Evolutionary conservation across 2,797 vertebrate species (phyloP), one percentile per base, ranked within the genome.

Genomic region (Mico argentatus): DNA sequence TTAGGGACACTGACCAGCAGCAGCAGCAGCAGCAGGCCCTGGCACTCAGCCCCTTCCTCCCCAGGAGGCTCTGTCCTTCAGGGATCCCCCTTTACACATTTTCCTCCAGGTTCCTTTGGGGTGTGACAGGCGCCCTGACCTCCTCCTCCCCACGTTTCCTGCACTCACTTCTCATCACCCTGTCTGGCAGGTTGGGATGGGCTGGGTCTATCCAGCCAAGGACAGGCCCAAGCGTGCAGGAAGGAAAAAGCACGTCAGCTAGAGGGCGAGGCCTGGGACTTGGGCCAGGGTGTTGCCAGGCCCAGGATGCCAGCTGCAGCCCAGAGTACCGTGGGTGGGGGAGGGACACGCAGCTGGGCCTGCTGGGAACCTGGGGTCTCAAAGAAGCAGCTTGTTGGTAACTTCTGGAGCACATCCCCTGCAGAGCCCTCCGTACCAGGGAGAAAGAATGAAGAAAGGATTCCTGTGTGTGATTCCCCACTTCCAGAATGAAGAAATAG

Each of bases 171-270:
- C 89, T 93, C 90, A 52, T 44, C 87, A 24, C 77, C 70, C 89
- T 61, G 85, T 94, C 88, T 90, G 84, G 70, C 96, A 82, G 82
- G 86, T 80, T n/a, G 70, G 84, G 50, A 30, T 39, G 70, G 70
- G 88, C 85, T 27, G 88, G 73, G 64, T 79, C 81, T 59, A 67
- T 67, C 15, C 15, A 77, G 80, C 96, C 90, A 89, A 92, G 82
- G 75, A 59, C 98, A 96, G 80, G 98, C 85, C 91, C 30, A 10
- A 91, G 94, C 98, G 91, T 3, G 96, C 27, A 87, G 80, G 57
- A 64, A 87, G 20, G 87, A 57, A 36, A 85, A 77, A 89, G 77
- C 77, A 14, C 0, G 22, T 89, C 94, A 85, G 89, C 88, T 80
- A 91, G 90, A 95, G 90, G 97, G 95, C 93, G 85, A 1, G 33